Evolutionary conservation across 1,140 invertebrate species (phyloP), one percentile per base, ranked within the genome.

Genomic region (Brachystomella parvula): DNA sequence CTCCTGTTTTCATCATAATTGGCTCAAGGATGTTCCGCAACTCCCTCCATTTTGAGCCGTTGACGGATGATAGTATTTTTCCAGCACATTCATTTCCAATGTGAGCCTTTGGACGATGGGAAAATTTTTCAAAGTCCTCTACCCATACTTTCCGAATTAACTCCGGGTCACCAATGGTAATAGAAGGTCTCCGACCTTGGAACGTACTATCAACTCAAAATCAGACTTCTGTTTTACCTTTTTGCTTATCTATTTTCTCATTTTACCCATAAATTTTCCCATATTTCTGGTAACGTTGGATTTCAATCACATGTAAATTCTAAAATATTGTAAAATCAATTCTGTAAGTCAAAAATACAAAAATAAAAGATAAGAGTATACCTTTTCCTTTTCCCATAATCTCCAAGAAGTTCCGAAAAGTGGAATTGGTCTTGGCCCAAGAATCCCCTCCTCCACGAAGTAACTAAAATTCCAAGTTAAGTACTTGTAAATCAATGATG

Each of bases 121-220:
- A 9, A 53, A 83, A 83, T 66, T 78, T 76, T n/a, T 78, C 75
- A 69, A 82, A 82, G 68, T 82, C 80, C 64, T 78, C 79, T 17
- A 81, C 75, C 3, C 78, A 68, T 3, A 83, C 75, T 2, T 75
- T 66, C 69, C 81, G 81, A 21, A 82, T 78, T 1, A 82, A 64
- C 49, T 81, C 77, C 0, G 77, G 79, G 66, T 78, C 78, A 59
- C 78, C 73, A 0, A 81, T 61, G 1, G 82, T 74, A 2, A 82
- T n/a, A 39, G 6, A 9, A 9, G 35, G 35, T 6, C 19, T 39
- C 35, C 35, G 35, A 9, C 35, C 35, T 9, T 1, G 65, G 61
- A 0, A 74, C 72, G 56, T 39, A n/a, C n/a, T n/a, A n/a, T n/a
- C n/a, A n/a, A n/a, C n/a, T n/a, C n/a, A n/a, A n/a, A n/a, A n/a